Evolutionary conservation across 2,113 vertebrate genomes (phyloP), one percentile per base, ranked within the genome.

Genomic region (Tragelaphus imberbis): DNA sequence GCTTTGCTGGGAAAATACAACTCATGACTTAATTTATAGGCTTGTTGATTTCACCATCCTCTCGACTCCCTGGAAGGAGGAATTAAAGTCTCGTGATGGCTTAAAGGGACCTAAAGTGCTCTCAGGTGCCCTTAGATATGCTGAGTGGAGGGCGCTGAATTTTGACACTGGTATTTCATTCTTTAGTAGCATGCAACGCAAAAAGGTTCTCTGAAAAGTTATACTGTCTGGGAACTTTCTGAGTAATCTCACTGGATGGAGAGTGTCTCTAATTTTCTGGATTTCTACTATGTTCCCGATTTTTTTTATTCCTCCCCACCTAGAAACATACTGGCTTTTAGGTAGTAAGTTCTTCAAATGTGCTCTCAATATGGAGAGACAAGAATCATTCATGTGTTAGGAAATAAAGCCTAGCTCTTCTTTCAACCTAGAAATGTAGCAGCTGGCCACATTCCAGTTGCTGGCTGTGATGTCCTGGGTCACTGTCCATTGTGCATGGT

Each of bases 1-100:
- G 53, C 77, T 95, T 89, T 98, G 96, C 96, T 97, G 94, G 96
- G 90, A 94, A 97, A 97, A 92, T 56, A 92, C 91, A 75, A 85
- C 81, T 92, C 91, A 71, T 75, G 71, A 68, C 59, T 96, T 47
- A 68, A 93, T 97, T 95, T 96, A 95, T 89, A 92, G 93, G 88
- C 95, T 82, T 77, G 36, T 44, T 84, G 95, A 88, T 55, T 58
- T 87, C 84, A 92, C 47, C 44, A 75, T 44, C 56, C 81, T 88
- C 27, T 14, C 14, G 87, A 90, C 27, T 96, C 59, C 68, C 75
- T 94, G 30, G 59, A 92, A 90, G 49, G 44, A 21, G 8, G 68
- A 77, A 36, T 84, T 59, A 19, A 84, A 47, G 27, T 84, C 87
- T 95, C 9, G 0, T 84, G 21, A 65, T 71, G 53, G 30, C 75